Evolutionary conservation across 2,888 invertebrate genomes (phyloP), one percentile per base, ranked within the genome.

Genomic region (Lasioglossum calceatum): DNA sequence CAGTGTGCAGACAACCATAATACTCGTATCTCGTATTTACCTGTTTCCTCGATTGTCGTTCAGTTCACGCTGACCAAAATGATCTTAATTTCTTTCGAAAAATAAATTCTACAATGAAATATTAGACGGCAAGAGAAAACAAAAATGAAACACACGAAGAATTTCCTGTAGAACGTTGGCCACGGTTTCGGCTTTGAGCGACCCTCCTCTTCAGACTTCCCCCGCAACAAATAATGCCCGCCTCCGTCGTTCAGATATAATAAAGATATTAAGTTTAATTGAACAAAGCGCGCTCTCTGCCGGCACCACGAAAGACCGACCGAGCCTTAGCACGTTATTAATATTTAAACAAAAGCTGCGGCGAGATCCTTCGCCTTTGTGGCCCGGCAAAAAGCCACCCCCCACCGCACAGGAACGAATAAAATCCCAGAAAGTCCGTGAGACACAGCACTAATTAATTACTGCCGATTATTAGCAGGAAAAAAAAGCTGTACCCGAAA

Each of bases 271-370:
- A 92, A 92, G 88, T 91, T 93, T 93, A 92, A 93, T 93, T 93
- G 90, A 88, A 93, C 92, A 92, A 93, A 93, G 92, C 89, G 77
- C 71, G 84, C 81, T 74, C 81, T 74, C 70, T 79, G 87, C 76
- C 73, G 67, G 74, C 72, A 73, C 78, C 76, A 71, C 73, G 84
- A 77, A 82, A 87, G 85, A 87, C 80, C 88, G 89, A 90, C 88
- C 88, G 90, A 90, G 88, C 91, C 91, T 89, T 88, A 64, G 79
- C 77, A 85, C 89, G 91, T 92, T 93, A 93, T 93, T 93, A 93
- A 93, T 93, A 93, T 93, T 93, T 92, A 93, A 92, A 92, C 89
- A 92, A 93, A 93, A 93, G 92, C 89, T 77, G 81, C 80, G 87
- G 77, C 85, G 81, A 75, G 80, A 88, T 87, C 84, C 88, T 88